phyloP scores from a whole-genome alignment of 2,113 vertebrate genomes.

The Daboia siamensis region DNA sequence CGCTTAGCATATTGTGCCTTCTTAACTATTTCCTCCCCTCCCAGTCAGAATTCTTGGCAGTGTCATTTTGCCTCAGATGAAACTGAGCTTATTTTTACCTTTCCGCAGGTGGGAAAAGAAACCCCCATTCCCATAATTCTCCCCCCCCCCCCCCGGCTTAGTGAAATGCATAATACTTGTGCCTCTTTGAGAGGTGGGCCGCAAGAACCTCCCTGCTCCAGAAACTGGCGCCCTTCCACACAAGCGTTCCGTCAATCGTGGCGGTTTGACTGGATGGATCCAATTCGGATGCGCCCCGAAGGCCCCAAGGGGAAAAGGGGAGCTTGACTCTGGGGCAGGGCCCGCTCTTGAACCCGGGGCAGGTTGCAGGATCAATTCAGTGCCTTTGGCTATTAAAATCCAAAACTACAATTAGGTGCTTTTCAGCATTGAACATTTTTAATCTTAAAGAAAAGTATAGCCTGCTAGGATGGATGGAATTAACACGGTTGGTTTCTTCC shows the following conservation, averaged over 20 bases:
- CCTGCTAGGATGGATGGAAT: constrained; percentile 56
- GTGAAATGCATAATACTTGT: background rate
- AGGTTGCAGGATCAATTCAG: background rate
- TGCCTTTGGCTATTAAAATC: constrained; percentile 54
- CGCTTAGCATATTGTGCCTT: constrained; percentile 90
- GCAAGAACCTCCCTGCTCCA: background rate
- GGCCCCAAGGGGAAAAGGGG: background rate
- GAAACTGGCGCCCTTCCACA: background rate
- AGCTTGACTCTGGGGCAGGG: too few species aligned
- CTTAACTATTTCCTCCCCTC: constrained; percentile 68
- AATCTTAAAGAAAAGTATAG: constrained; percentile 32
- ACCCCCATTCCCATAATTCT: background rate
- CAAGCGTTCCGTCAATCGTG: background rate
- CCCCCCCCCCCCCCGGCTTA: background rate
- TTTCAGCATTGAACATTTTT: constrained; percentile 47
- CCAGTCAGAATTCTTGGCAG: background rate
- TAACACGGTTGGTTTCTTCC: constrained; percentile 60
- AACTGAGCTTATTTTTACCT: background rate
- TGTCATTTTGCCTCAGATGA: background rate
- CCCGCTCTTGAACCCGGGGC: background rate
- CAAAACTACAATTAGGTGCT: constrained; percentile 47
- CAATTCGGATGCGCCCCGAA: too few species aligned
- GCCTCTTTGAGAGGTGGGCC: background rate
- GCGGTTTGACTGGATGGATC: background rate
- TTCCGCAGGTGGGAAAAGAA: background rate